Base-by-base conservation (phyloP, 2,888 invertebrate species). In the Clostera curtula region DNA sequence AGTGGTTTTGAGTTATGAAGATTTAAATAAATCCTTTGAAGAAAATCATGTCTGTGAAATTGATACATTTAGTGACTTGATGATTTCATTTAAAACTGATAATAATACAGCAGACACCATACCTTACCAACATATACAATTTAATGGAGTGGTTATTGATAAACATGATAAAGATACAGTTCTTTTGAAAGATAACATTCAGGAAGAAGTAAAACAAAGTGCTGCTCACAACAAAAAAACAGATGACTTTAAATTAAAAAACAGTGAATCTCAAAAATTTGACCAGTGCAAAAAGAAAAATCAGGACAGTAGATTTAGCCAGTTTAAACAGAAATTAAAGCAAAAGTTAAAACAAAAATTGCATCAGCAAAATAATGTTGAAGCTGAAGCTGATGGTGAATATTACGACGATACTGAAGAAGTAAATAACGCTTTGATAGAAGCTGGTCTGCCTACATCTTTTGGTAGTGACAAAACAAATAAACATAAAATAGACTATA, bases 31-130 rank as follows among this genome's bases (percentile, higher is more conserved):
- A 10, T 65, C 67, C 24, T 62, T 54, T 49, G 32, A 60, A 11
- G 27, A 40, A 15, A 18, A 40, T 14, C 40, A 34, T 26, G 19
- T 39, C 21, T 14, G n/a, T 20, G 30, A 36, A 30, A 44, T 68
- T 24, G 56, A 66, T 31, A 41, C 62, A 10, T 75, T 75, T 40
- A 36, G 49, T 36, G 63, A 70, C 32, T 54, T 73, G 33, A 24
- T 73, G 21, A 35, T 40, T 15, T 69, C 71, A 19, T 72, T 58
- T 49, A 21, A 63, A 38, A 38, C 21, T 7, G 36, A 48, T 27
- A 26, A 40, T 16, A 19, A 29, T 10, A 25, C 26, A 20, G 24
- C 27, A 7, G 25, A 31, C 14, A 12, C 22, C 8, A 5, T 12
- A 15, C 1, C 16, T 7, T 29, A 28, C 16, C 31, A 31, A 12